Evolutionary conservation across 35 echinoderm and acorn worm genomes (phyloP), one percentile per base, ranked within the genome.

Genomic region (Strongylocentrotus purpuratus): DNA sequence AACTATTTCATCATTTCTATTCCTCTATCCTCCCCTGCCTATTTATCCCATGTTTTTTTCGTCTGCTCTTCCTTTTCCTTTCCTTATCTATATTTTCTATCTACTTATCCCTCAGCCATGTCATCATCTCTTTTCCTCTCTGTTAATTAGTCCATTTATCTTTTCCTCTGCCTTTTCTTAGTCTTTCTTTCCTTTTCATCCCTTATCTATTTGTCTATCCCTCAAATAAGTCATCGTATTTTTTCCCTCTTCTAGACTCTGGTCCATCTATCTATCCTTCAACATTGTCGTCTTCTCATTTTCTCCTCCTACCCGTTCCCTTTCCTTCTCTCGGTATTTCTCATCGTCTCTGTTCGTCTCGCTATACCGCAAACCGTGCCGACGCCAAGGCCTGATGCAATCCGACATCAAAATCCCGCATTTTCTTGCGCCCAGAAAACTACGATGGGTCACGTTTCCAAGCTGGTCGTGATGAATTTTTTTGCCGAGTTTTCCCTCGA

Each of bases 341-440:
- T 2, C 50, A 15, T 55, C 50, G 85, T 33, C 70, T 31, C 85
- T 86, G 9, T 86, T 33, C 85, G 85, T 31, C 85, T 86, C 85
- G 85, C 85, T 86, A 15, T 28, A 89, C 31, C 87, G 87, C 87
- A 89, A 89, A 89, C 87, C 87, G 32, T 89, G 32, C 87, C 32
- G 87, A 89, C 87, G 87, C 87, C 87, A 89, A 45, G 65, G 87
- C 31, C 45, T 89, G 87, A 89, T 89, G 87, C 87, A 89, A 89
- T 89, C 87, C 87, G 87, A 89, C 87, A 89, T 89, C 87, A 45
- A 89, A 89, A 78, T 78, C 87, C 87, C 32, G 11, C 0, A 46
- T 89, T 89, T 46, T 89, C 87, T 45, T 45, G 65, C 65, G 20
- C 65, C 65, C 32, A 18, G 87, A 89, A 89, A 89, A 46, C 87